Conservation (phyloP, 2,888 invertebrate species). For the Ectobius pallidus region DNA sequence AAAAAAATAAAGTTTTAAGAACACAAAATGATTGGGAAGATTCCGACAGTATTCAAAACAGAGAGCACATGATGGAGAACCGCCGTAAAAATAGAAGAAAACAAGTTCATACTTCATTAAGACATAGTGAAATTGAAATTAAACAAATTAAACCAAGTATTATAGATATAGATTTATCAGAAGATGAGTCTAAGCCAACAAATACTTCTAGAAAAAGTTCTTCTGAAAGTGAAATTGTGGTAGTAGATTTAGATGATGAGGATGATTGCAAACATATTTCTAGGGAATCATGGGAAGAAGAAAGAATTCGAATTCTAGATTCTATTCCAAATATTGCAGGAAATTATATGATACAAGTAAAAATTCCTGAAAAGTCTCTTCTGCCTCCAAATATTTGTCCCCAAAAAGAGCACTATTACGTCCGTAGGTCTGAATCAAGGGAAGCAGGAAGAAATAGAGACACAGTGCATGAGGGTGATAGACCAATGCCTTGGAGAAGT, state of each 20-base stretch:
- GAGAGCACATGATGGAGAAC: too few species aligned
- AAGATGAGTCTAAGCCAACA: neutral
- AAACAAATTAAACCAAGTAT: too few species aligned
- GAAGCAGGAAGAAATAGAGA: too few species aligned
- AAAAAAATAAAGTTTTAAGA: neutral
- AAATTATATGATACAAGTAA: conserved; percentile 28
- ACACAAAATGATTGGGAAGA: too few species aligned
- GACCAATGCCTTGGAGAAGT: neutral
- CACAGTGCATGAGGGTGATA: conserved; percentile 27
- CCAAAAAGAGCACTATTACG: conserved; percentile 31
- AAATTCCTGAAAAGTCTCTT: conserved; percentile 9
- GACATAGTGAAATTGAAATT: conserved; percentile 9
- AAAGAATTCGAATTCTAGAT: conserved; percentile 17
- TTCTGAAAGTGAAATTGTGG: neutral
- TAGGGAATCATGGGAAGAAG: conserved; percentile 3
- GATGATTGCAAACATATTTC: neutral
- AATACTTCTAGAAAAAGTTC: neutral
- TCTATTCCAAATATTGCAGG: conserved; percentile 27
- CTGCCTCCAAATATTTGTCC: conserved; percentile 29
- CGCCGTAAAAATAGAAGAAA: neutral
- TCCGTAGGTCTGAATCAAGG: conserved; percentile 10
- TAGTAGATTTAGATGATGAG: conserved; percentile 18
- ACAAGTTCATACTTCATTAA: neutral
- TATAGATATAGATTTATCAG: conserved; percentile 12
- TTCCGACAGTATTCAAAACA: too few species aligned